Evolutionary conservation across 2,113 vertebrate genomes (phyloP).

Genomic region (Cacatua alba): DNA sequence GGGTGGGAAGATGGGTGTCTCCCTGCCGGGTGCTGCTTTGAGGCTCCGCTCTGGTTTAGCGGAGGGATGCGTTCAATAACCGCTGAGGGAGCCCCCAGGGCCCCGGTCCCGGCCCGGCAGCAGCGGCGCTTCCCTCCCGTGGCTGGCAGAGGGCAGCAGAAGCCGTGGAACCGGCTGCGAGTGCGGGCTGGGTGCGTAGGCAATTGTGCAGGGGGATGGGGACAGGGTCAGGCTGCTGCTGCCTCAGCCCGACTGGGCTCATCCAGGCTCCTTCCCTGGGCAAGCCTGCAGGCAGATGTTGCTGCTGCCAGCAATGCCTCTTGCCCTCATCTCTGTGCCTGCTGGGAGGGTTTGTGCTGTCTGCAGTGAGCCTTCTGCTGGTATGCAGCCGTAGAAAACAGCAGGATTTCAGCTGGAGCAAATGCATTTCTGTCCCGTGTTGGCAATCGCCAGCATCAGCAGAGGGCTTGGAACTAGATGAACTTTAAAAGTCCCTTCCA

Average conservation of each 20-base stretch:
- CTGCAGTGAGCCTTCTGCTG: background rate
- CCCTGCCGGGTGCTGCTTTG: background rate
- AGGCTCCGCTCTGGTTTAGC: too few relatives aligned
- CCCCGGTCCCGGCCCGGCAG: background rate
- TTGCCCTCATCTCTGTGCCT: too few relatives aligned
- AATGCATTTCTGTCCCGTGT: background rate
- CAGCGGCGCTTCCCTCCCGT: background rate
- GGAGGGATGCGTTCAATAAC: too few relatives aligned
- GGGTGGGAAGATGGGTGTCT: background rate
- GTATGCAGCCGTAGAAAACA: background rate
- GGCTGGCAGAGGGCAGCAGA: conserved; percentile 62
- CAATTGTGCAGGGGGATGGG: rapidly evolving
- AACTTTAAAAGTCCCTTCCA: background rate
- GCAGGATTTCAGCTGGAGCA: background rate
- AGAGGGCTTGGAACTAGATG: background rate
- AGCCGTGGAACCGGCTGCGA: background rate
- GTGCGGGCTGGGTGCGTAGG: rapidly evolving
- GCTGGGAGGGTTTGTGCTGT: background rate
- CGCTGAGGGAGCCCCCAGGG: background rate
- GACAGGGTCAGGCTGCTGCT: too few relatives aligned
- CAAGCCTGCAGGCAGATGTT: background rate
- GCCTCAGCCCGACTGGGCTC: background rate
- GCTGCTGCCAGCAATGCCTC: background rate
- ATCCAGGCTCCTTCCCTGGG: background rate
- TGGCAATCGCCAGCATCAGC: background rate